Percentiles rank a stretch among this genome's conserved stretches.
Conservation (phyloP, 2,113 vertebrate genomes). For the Oplegnathus fasciatus region DNA sequence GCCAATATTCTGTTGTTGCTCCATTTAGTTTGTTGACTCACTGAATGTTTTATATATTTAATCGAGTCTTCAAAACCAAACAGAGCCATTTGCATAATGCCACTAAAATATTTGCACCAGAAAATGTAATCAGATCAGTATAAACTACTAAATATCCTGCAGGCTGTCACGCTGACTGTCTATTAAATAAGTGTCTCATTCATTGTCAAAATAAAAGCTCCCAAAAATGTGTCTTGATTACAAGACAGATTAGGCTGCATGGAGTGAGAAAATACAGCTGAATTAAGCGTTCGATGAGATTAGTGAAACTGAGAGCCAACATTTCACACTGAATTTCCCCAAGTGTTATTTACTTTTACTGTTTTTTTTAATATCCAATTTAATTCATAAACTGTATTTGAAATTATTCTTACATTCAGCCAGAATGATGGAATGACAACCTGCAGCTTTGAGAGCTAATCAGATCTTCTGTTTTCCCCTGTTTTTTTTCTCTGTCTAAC, state of each 20-base stretch:
- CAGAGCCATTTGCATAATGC: conserved; percentile 20
- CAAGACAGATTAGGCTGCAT: not conserved
- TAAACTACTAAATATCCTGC: conserved; percentile 2
- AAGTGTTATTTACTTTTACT: too few species aligned
- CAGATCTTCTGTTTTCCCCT: not conserved
- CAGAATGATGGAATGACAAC: too few species aligned
- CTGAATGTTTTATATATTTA: conserved; percentile 33
- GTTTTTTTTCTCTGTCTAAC: not conserved
- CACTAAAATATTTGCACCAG: not conserved
- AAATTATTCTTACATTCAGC: not conserved
- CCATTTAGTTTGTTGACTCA: conserved; percentile 29
- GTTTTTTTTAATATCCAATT: too few species aligned
- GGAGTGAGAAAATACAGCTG: not conserved
- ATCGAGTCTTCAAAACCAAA: not conserved
- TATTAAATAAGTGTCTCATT: not conserved
- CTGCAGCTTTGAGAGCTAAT: not conserved
- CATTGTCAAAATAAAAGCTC: not conserved
- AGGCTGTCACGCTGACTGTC: not conserved
- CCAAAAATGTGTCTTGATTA: not conserved
- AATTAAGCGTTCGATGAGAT: not conserved
- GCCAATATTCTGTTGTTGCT: conserved; percentile 5
- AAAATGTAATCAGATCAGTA: conserved; percentile 22
- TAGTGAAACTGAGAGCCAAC: not conserved
- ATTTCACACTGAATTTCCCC: not conserved
- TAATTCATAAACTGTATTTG: not conserved